Percentiles rank a stretch among this genome's conserved stretches.
These are phyloP conservation scores for Morone chrysops DNA, from an alignment of 2,113 vertebrate genomes.

Conservation along the genomic window DNA sequence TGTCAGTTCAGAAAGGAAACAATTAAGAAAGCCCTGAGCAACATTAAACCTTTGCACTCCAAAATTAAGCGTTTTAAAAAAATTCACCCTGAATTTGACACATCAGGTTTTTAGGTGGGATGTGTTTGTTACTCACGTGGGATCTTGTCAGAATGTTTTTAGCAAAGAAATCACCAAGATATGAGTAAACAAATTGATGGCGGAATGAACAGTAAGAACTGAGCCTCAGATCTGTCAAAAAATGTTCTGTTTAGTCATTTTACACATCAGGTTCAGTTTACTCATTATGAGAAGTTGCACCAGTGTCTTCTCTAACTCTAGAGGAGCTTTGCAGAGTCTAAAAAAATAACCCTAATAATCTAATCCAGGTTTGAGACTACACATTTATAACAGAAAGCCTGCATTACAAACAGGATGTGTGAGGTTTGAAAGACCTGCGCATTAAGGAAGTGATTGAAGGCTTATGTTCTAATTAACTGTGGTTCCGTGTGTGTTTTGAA, in stretches of 20 bases:
- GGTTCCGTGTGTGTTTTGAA: background rate
- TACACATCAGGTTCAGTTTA: too few species aligned
- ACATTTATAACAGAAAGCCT: background rate
- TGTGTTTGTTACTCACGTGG: background rate
- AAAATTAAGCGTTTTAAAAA: background rate
- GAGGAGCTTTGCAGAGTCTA: background rate
- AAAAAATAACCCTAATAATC: background rate
- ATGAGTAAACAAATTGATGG: background rate
- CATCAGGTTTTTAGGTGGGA: background rate
- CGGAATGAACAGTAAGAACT: background rate
- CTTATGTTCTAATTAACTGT: background rate
- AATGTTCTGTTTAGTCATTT: background rate
- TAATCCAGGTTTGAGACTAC: background rate
- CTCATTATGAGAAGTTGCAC: too few species aligned
- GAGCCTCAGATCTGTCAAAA: background rate
- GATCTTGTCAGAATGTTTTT: background rate
- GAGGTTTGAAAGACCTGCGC: background rate
- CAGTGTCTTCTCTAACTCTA: background rate
- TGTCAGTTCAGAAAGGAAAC: conserved; percentile 8
- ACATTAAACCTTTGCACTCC: background rate
- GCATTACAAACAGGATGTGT: background rate
- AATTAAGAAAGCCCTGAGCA: background rate
- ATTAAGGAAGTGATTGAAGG: too few species aligned
- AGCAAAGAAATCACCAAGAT: background rate
- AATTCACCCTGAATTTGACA: background rate